phyloP scores from a whole-genome alignment of 2,888 invertebrate species.

The Endomychus coccineus region DNA sequence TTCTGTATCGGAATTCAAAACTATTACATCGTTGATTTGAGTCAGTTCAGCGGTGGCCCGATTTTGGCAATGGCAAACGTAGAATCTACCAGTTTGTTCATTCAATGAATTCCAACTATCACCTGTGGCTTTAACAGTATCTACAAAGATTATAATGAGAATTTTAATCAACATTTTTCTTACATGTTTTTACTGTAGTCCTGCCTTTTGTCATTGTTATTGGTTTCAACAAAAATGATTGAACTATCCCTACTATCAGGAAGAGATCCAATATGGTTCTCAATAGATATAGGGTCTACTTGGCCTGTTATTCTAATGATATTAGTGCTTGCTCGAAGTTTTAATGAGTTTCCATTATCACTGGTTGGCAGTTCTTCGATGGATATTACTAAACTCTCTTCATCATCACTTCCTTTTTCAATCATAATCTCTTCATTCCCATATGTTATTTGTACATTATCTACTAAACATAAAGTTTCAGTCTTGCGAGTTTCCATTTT shows the following conservation, averaged over 20 bases:
- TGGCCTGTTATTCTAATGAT: no score
- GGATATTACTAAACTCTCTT: constrained; percentile 24
- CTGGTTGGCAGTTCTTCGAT: constrained; percentile 26
- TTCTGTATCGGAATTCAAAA: constrained; percentile 30
- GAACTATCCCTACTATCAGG: no score
- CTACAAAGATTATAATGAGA: no score
- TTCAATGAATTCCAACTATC: constrained; percentile 22
- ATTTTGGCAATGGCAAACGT: constrained; percentile 15
- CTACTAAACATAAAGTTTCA: constrained; percentile 27
- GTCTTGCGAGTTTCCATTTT: constrained; percentile 13
- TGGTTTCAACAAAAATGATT: no score
- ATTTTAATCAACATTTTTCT: no score
- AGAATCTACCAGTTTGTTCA: constrained; percentile 28
- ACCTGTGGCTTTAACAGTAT: no score
- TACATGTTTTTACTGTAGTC: no score
- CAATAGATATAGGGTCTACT: no score
- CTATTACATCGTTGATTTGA: constrained; percentile 19
- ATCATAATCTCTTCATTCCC: constrained; percentile 29
- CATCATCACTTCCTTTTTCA: constrained; percentile 25
- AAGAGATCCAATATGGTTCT: no score
- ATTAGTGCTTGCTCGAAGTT: no score
- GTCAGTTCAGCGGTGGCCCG: constrained; percentile 1
- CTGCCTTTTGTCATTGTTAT: no score
- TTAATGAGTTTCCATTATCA: no score
- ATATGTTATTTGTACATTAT: constrained; percentile 28